These are phyloP conservation scores for Watsonalla binaria DNA, from an alignment of 2,888 invertebrate species.

Conservation along the genomic window DNA sequence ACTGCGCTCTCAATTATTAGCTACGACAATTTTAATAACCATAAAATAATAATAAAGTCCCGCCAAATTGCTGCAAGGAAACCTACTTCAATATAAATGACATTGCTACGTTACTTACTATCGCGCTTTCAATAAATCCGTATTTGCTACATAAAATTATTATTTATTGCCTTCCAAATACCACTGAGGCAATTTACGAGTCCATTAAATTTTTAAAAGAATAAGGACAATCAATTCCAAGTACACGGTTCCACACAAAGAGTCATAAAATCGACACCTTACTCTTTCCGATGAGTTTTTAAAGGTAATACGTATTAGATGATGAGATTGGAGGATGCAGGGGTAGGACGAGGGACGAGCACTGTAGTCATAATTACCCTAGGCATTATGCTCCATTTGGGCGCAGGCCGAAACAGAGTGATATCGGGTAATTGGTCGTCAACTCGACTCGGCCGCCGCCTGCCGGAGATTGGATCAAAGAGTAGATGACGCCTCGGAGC, in stretches of 20 bases:
- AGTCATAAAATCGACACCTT: slow-evolving; percentile 40
- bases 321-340: slow-evolving; percentile 37
- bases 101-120: slow-evolving; percentile 22
- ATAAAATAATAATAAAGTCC: slow-evolving; percentile 69
- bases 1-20: slow-evolving; percentile 62
- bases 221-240: slow-evolving; percentile 14
- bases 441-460: slow-evolving; percentile 41
- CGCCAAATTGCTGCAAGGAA: slow-evolving; percentile 49
- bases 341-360: slow-evolving; percentile 25
- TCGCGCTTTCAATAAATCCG: too few species aligned
- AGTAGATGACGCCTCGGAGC: slow-evolving; percentile 56
- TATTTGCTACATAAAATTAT: too few species aligned
- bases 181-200: slow-evolving; percentile 6
- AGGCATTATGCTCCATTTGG: slow-evolving; percentile 77
- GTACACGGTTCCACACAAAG: slow-evolving; percentile 19
- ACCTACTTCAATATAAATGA: slow-evolving; percentile 15
- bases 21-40: slow-evolving; percentile 67
- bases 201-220: slow-evolving; percentile 5
- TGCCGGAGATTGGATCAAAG: slow-evolving; percentile 68
- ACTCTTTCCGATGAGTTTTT: slow-evolving; percentile 37
- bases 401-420: slow-evolving; percentile 67
- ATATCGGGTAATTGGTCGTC: slow-evolving; percentile 77
- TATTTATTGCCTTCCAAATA: background rate
- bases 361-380: slow-evolving; percentile 74
- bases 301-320: slow-evolving; percentile 51